Evolutionary conservation across 2,113 vertebrate species (phyloP).

Genomic region (Cyprinus carpio): DNA sequence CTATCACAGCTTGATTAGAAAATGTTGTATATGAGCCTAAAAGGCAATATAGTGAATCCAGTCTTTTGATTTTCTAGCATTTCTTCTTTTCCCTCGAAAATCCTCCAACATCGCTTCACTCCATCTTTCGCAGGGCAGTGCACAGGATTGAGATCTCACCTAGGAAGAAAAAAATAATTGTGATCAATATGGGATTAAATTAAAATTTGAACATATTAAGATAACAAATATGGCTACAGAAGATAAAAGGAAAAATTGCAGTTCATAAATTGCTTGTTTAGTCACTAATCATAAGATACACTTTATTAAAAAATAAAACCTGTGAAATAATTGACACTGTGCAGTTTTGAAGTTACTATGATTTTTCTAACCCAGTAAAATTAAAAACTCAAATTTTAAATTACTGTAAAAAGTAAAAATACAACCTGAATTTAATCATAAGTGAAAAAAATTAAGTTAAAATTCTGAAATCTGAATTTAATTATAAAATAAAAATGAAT

Average conservation of each 20-base stretch:
- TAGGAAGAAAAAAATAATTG: conserved; percentile 63
- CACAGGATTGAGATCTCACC: conserved; percentile 92
- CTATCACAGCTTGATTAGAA: background rate
- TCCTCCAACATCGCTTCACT: conserved; percentile 57
- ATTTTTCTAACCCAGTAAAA: too few relatives aligned
- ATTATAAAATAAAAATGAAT: background rate
- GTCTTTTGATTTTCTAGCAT: background rate
- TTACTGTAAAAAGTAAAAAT: background rate
- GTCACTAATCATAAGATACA: background rate
- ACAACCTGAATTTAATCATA: too few relatives aligned
- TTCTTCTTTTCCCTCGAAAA: background rate
- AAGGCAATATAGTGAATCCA: background rate
- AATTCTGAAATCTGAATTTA: background rate
- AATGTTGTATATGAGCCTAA: background rate
- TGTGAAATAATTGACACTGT: background rate
- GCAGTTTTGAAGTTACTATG: too few relatives aligned
- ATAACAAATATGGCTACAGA: background rate
- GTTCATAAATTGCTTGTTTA: background rate
- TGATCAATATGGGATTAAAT: background rate
- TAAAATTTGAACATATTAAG: background rate
- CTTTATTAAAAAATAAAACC: background rate
- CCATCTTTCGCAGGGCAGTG: conserved; percentile 88
- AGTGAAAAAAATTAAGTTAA: too few relatives aligned
- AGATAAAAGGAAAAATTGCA: background rate
- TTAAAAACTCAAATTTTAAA: background rate